Conservation (phyloP, 2,888 invertebrate species). For the Tanypteryx hageni region DNA sequence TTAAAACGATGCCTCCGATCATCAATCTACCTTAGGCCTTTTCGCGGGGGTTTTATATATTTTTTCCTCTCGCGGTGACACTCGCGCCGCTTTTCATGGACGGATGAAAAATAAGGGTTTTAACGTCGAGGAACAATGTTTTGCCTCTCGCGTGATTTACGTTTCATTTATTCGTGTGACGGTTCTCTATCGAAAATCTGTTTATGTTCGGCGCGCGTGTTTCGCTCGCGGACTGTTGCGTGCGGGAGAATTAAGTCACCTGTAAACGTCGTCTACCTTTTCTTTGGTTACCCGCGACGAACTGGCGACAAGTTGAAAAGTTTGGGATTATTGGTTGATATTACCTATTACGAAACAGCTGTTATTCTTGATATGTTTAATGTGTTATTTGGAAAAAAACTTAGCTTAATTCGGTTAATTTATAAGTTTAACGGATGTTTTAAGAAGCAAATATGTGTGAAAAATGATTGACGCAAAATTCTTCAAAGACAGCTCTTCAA, state of each 20-base stretch:
- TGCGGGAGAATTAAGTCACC: not conserved
- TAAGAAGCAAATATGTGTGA: no score
- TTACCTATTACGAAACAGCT: no score
- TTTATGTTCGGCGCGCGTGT: not conserved
- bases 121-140: not conserved
- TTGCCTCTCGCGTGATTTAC: not conserved
- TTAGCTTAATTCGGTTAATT: no score
- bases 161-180: constrained; percentile 20
- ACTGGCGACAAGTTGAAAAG: no score
- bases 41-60: not conserved
- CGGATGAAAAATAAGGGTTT: constrained; percentile 23
- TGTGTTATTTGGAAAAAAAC: no score
- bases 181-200: not conserved
- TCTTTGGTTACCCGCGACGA: no score
- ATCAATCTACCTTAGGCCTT: not conserved
- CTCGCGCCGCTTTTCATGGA: not conserved
- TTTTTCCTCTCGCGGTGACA: not conserved
- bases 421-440: no score
- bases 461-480: no score
- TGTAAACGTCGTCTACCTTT: not conserved
- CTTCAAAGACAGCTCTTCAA: no score
- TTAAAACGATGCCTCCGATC: not conserved
- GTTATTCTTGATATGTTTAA: no score
- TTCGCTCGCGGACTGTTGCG: not conserved
- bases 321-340: no score